Percentiles rank a stretch among this genome's conserved stretches.
Conservation (phyloP, 2,113 vertebrate species). For the Puntigrus tetrazona region DNA sequence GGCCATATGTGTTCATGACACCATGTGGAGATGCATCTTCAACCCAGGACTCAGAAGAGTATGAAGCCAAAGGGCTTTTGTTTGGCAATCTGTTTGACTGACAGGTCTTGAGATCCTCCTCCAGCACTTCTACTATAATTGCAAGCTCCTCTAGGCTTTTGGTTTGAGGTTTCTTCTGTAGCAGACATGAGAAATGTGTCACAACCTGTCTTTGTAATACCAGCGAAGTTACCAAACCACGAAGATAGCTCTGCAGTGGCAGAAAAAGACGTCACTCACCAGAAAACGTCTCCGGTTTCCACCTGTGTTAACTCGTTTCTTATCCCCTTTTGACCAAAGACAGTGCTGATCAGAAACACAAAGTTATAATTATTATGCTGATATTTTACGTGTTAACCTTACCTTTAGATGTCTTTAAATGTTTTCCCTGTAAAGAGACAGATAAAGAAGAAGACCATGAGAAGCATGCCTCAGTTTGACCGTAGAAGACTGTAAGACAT, state of each 20-base stretch:
- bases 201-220: not conserved
- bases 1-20: too few species aligned
- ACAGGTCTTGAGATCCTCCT: slow-evolving; percentile 79
- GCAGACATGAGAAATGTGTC: slow-evolving; percentile 14
- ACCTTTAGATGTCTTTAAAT: slow-evolving; percentile 62
- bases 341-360: not conserved
- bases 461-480: not conserved
- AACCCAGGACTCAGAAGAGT: too few species aligned
- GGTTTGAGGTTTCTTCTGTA: slow-evolving; percentile 68
- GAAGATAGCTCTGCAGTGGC: not conserved
- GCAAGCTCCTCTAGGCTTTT: slow-evolving; percentile 83
- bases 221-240: not conserved
- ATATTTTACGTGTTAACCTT: slow-evolving; percentile 19
- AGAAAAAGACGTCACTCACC: slow-evolving; percentile 66
- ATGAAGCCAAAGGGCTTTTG: not conserved
- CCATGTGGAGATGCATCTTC: too few species aligned
- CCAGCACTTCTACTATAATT: slow-evolving; percentile 84
- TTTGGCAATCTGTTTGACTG: not conserved
- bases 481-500: not conserved
- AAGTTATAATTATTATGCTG: too few species aligned
- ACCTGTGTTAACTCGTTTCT: slow-evolving; percentile 74
- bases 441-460: not conserved
- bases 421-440: slow-evolving; percentile 26
- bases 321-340: slow-evolving; percentile 62
- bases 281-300: slow-evolving; percentile 60